These are phyloP conservation scores for Panopea generosa DNA, from an alignment of 2,888 invertebrate genomes.

Conservation along the genomic window DNA sequence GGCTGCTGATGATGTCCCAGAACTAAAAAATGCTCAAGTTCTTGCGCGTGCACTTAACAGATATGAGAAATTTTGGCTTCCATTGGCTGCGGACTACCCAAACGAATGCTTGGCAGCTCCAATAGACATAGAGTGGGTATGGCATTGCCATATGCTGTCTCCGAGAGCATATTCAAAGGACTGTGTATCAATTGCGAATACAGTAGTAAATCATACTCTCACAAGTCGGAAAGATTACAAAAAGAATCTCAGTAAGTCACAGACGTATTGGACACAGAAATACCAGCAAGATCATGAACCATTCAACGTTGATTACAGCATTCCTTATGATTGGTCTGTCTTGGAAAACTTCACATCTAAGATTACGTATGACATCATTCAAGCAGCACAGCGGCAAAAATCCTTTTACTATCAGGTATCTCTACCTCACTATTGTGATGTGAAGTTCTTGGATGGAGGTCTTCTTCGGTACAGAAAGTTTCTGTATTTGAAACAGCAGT, in stretches of 20 bases:
- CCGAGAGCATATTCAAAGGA: constrained; percentile 79
- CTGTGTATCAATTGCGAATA: constrained; percentile 71
- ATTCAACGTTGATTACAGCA: constrained; percentile 63
- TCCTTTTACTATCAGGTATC: constrained; percentile 86
- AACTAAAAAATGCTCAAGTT: neutral
- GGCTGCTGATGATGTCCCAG: neutral
- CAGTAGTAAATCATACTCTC: constrained; percentile 84
- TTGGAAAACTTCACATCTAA: constrained; percentile 28
- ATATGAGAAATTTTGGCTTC: constrained; percentile 86
- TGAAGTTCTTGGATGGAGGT: constrained; percentile 84
- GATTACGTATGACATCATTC: constrained; percentile 84
- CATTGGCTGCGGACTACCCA: constrained; percentile 81
- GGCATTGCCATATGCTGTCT: constrained; percentile 85
- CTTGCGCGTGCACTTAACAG: constrained; percentile 75
- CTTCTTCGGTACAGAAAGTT: constrained; percentile 84
- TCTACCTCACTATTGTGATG: constrained; percentile 85
- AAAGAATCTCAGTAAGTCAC: constrained; percentile 63
- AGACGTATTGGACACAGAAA: constrained; percentile 69
- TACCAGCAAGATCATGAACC: constrained; percentile 69
- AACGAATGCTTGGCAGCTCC: constrained; percentile 84
- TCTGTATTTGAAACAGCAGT: constrained; percentile 84
- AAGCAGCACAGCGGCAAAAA: constrained; percentile 83
- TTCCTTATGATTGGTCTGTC: constrained; percentile 31
- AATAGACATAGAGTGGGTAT: constrained; percentile 86
- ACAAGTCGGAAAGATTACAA: constrained; percentile 67